These are phyloP conservation scores for Eleginops maclovinus DNA, from an alignment of 2,113 vertebrate species.

Conservation along the genomic window DNA sequence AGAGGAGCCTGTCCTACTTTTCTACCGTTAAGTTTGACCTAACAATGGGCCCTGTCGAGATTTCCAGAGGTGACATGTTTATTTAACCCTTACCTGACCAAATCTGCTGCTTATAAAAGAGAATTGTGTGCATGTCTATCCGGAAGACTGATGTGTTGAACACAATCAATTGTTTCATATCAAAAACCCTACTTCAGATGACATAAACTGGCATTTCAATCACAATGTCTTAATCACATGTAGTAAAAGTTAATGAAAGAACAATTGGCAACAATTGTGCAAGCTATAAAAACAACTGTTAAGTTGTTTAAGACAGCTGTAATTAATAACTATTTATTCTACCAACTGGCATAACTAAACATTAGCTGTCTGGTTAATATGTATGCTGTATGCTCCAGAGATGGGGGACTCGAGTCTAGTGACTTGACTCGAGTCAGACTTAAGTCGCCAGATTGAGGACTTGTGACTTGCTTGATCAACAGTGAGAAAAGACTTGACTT, in stretches of 20 bases:
- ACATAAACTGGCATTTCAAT: background rate
- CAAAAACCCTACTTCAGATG: background rate
- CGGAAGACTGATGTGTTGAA: background rate
- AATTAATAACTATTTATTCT: background rate
- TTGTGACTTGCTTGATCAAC: too few species aligned
- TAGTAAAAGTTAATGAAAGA: background rate
- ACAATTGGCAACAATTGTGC: background rate
- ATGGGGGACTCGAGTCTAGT: too few species aligned
- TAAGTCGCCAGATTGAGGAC: too few species aligned
- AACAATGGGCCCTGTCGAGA: background rate
- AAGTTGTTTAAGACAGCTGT: conserved; percentile 8
- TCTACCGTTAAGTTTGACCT: conserved; percentile 22
- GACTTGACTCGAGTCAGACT: too few species aligned
- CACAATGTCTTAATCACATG: background rate
- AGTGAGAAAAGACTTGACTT: too few species aligned
- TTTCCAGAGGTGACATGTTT: conserved; percentile 8
- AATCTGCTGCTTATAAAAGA: background rate
- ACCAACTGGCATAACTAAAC: background rate
- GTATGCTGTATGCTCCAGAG: background rate
- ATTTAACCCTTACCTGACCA: conserved; percentile 18
- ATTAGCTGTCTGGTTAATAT: background rate
- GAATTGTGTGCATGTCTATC: background rate
- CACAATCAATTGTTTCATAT: background rate
- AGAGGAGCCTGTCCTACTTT: conserved; percentile 51
- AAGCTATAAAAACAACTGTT: background rate